These are phyloP conservation scores for Chrysolina americana DNA, from an alignment of 2,888 invertebrate genomes.

Conservation along the genomic window DNA sequence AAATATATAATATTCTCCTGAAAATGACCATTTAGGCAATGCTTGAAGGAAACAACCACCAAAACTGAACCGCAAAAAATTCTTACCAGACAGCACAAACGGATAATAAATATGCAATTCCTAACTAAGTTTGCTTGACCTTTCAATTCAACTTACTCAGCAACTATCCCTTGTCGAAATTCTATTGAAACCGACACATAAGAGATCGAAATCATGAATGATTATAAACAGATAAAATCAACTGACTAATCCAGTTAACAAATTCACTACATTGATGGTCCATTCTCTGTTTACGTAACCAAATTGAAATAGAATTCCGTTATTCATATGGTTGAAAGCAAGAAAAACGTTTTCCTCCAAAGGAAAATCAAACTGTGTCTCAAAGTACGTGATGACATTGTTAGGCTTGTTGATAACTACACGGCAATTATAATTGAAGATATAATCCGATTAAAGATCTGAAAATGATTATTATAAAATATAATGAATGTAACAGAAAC, in stretches of 20 bases:
- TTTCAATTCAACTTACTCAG: not conserved
- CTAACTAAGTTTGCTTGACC: not conserved
- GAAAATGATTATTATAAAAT: constrained; percentile 36
- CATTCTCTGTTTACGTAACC: not conserved
- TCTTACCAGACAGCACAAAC: too few species aligned
- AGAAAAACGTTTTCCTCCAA: constrained; percentile 7
- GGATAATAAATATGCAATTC: not conserved
- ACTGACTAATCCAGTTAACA: constrained; percentile 4
- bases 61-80: too few species aligned
- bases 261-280: not conserved
- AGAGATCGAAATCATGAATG: not conserved
- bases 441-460: constrained; percentile 32
- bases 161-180: not conserved
- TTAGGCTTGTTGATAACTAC: constrained; percentile 32
- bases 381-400: constrained; percentile 33
- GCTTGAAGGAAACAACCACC: too few species aligned
- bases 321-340: constrained; percentile 20
- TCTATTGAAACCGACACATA: not conserved
- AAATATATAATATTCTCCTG: too few species aligned
- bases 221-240: constrained; percentile 6
- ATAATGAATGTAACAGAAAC: constrained; percentile 39
- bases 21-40: too few species aligned
- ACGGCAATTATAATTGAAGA: constrained; percentile 31
- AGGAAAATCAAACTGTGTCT: constrained; percentile 26
- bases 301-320: not conserved